Evolutionary conservation across 2,113 vertebrate species (phyloP), one percentile per base, ranked within the genome.

Genomic region (Ardeotis arabs): DNA sequence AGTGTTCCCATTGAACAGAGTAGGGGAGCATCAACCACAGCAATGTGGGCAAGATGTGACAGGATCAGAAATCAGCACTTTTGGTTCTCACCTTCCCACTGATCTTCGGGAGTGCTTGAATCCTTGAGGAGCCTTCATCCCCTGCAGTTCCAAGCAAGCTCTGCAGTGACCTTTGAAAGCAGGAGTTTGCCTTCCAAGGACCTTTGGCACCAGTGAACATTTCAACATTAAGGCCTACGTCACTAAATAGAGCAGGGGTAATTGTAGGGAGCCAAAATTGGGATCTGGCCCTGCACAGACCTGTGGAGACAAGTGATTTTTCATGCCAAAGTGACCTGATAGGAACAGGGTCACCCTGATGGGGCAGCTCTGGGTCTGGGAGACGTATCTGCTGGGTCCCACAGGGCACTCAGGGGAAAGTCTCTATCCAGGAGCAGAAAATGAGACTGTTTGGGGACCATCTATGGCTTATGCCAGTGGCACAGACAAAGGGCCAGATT

Each of bases 71-170:
- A 83, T 29, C 0, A 1, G 47, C 17, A 5, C 35, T 76, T 94
- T 75, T 58, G n/a, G 22, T 94, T 95, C 75, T 64, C 82, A 91
- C 66, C 44, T 84, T 95, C 94, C 74, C 67, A 79, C 82, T 35
- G n/a, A 41, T 73, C 55, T 85, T 55, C n/a, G 41, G 33, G 37
- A 90, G 6, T 28, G 33, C 84, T 55, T 72, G 74, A 79, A 85
- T 58, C 35, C 29, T 67, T 37, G 44, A 88, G 50, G 28, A 89
- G 22, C 69, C 56, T 82, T 59, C 45, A 58, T 29, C 59, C 55
- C 23, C 55, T 53, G 31, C 85, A 59, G 33, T 83, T 77, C 72
- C 88, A 86, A 59, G 49, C 59, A 88, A 63, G 31, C n/a, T 81
- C 64, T 63, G 68, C 63, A 55, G 63, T 9, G 8, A 37, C 5